Evolutionary conservation across 2,797 vertebrate genomes (phyloP).

Genomic region (Ctenopoma kingsleyae): DNA sequence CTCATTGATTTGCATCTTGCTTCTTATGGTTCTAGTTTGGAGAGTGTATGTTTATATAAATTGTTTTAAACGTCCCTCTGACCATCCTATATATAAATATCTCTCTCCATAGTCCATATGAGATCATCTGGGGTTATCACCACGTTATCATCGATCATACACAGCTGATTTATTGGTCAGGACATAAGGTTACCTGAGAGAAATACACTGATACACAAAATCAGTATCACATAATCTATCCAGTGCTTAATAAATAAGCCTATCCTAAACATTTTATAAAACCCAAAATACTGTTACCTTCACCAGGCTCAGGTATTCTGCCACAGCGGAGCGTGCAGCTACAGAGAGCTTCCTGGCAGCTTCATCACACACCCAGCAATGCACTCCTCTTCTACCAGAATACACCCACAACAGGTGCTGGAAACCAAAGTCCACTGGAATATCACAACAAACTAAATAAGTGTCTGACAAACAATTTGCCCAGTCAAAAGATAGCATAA

Average conservation of each 20-base stretch:
- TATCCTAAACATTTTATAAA: not conserved
- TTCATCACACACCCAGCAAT: constrained; percentile 98
- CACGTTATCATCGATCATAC: too few relatives aligned
- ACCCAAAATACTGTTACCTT: constrained; percentile 85
- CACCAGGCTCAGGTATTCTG: constrained; percentile 94
- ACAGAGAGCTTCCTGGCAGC: constrained; percentile 92
- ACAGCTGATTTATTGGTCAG: not conserved
- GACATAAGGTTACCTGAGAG: not conserved
- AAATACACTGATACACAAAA: not conserved
- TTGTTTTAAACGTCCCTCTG: too few relatives aligned
- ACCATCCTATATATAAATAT: too few relatives aligned
- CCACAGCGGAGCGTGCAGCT: constrained; percentile 90
- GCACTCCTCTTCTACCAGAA: constrained; percentile 95
- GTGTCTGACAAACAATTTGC: not conserved
- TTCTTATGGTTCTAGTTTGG: too few relatives aligned
- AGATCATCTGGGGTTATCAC: too few relatives aligned
- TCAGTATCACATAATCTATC: too few relatives aligned
- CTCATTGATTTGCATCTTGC: too few relatives aligned
- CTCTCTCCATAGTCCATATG: too few relatives aligned
- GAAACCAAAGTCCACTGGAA: constrained; percentile 94
- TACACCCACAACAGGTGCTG: constrained; percentile 95
- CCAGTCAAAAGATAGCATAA: accelerated
- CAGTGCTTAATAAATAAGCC: not conserved
- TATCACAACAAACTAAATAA: constrained; percentile 11
- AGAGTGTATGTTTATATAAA: too few relatives aligned